Percentiles rank a stretch among this genome's conserved stretches.
phyloP scores from a whole-genome alignment of 2,113 vertebrate genomes.

The Ailuropoda melanoleuca region DNA sequence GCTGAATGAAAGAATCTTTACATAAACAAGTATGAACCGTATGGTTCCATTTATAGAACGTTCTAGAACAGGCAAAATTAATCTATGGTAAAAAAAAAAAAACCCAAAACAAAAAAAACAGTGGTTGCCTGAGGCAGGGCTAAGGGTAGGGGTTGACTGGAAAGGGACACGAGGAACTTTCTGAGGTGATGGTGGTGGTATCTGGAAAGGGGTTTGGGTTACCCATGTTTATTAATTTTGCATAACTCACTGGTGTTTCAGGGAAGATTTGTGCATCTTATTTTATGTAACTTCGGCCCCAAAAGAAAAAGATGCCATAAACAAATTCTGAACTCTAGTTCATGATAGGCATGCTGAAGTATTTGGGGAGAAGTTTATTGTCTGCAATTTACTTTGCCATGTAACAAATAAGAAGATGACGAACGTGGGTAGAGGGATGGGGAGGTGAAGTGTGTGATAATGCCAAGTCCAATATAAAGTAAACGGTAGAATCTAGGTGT shows the following conservation, averaged over 20 bases:
- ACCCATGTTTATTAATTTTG: background rate
- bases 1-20: background rate
- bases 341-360: background rate
- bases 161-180: background rate
- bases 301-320: background rate
- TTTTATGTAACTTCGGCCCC: slow-evolving; percentile 10
- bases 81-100: background rate
- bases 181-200: background rate
- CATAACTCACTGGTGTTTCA: background rate
- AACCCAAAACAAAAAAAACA: background rate
- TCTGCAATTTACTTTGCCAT: background rate
- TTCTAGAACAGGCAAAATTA: background rate
- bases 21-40: background rate
- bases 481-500: background rate
- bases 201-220: background rate
- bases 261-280: background rate
- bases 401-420: background rate
- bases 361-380: background rate
- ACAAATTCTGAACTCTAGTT: background rate
- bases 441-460: background rate
- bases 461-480: background rate
- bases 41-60: background rate
- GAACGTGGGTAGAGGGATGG: background rate
- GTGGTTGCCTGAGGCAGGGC: background rate
- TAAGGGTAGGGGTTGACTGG: background rate